Evolutionary conservation across 1,140 invertebrate species (phyloP).

Genomic region (Portunus trituberculatus): DNA sequence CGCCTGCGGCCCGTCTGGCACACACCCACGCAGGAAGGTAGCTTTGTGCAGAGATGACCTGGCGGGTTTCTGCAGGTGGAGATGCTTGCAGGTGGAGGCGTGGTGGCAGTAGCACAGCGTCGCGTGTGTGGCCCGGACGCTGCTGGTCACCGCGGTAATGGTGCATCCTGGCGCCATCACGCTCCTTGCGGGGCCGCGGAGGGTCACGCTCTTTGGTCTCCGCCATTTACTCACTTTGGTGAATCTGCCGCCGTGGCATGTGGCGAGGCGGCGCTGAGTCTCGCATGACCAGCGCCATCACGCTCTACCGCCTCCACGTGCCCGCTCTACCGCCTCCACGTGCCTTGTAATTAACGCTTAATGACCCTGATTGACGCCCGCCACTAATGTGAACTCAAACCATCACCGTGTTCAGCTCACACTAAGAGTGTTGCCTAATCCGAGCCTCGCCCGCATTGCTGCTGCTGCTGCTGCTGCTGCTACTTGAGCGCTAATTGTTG

Average conservation of each 20-base stretch:
- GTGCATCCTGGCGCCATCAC: neutral
- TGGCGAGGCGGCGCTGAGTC: neutral
- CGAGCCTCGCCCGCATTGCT: too few species aligned
- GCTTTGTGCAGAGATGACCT: too few species aligned
- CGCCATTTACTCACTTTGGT: neutral
- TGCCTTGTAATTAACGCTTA: neutral
- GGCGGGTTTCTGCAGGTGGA: too few species aligned
- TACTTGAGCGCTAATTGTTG: too few species aligned
- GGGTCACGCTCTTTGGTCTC: neutral
- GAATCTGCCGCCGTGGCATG: neutral
- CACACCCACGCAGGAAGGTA: too few species aligned
- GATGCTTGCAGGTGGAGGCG: neutral
- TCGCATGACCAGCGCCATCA: neutral
- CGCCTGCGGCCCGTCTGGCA: too few species aligned
- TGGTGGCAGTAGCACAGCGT: neutral
- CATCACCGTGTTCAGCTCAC: neutral
- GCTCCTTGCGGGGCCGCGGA: neutral
- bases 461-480: too few species aligned
- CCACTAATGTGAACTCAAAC: neutral
- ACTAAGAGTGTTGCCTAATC: too few species aligned
- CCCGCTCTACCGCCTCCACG: neutral
- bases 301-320: neutral
- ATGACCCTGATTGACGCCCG: neutral
- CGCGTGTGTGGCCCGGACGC: neutral
- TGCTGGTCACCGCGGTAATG: neutral